A percentile compares a stretch with the other conserved stretches of the same genome.
Conservation (phyloP, 2,797 vertebrate genomes). For the Parauchenoglanis ngamensis region DNA sequence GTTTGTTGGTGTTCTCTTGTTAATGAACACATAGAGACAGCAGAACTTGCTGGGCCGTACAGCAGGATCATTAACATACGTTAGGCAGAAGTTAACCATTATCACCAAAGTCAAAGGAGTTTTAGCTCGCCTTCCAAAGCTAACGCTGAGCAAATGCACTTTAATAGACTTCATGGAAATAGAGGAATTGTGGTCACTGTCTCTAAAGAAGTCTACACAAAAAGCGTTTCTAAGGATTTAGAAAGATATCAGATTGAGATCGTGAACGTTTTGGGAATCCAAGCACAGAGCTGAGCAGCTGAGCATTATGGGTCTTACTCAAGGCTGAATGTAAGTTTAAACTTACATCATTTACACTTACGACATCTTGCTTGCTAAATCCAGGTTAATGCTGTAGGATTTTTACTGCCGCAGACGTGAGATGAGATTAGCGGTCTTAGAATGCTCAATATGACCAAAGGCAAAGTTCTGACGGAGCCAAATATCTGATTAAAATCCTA, state of each 20-base stretch:
- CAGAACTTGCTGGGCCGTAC: conserved; percentile 40
- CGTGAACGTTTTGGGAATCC: not conserved
- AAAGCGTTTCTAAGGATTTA: no score
- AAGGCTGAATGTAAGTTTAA: not conserved
- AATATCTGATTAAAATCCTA: no score
- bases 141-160: conserved; percentile 40
- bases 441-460: no score
- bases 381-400: not conserved
- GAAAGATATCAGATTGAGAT: not conserved
- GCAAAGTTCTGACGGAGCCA: no score
- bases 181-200: no score
- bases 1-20: conserved; percentile 56
- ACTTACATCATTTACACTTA: not conserved
- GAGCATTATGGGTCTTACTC: not conserved
- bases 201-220: not conserved
- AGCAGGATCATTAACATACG: conserved; percentile 35
- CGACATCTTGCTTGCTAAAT: not conserved
- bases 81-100: conserved; percentile 60
- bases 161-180: conserved; percentile 39
- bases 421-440: no score
- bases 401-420: not conserved
- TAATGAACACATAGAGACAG: conserved; percentile 46
- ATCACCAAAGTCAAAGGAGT: conserved; percentile 41
- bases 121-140: conserved; percentile 23
- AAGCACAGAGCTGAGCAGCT: not conserved